phyloP scores from a whole-genome alignment of 2,113 vertebrate genomes.

The Electrona antarctica region DNA sequence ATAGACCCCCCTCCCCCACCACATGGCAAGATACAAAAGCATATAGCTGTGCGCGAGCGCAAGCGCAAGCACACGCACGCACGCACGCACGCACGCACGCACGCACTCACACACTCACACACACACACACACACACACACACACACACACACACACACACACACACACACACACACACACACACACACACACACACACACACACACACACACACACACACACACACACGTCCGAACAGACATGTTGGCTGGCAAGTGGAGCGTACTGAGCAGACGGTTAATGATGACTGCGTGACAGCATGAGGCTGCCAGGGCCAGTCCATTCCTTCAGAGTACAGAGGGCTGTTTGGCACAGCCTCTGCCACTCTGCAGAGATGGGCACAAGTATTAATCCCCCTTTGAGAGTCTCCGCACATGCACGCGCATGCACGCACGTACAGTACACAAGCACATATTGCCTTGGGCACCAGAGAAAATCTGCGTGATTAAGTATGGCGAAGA shows the following conservation, averaged over 20 bases:
- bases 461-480: slow-evolving; percentile 31
- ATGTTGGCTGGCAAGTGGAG: slow-evolving; percentile 7
- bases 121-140: neutral
- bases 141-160: neutral
- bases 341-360: slow-evolving; percentile 56
- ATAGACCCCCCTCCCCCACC: too few relatives aligned
- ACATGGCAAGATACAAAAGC: too few relatives aligned
- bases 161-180: neutral
- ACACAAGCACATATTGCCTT: slow-evolving; percentile 3
- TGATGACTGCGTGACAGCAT: slow-evolving; percentile 56
- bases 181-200: neutral
- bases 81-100: neutral
- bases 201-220: slow-evolving; percentile 6
- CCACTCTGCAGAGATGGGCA: slow-evolving; percentile 31
- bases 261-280: slow-evolving; percentile 46
- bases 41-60: too few relatives aligned
- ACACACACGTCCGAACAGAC: slow-evolving; percentile 1
- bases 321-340: slow-evolving; percentile 66
- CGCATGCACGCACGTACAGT: neutral
- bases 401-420: slow-evolving; percentile 18
- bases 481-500: slow-evolving; percentile 21
- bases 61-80: neutral
- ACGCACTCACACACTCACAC: neutral
- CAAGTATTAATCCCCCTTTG: slow-evolving; percentile 55
- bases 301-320: slow-evolving; percentile 57